Conservation (phyloP, 2,113 vertebrate species). For the Burhinus oedicnemus region DNA sequence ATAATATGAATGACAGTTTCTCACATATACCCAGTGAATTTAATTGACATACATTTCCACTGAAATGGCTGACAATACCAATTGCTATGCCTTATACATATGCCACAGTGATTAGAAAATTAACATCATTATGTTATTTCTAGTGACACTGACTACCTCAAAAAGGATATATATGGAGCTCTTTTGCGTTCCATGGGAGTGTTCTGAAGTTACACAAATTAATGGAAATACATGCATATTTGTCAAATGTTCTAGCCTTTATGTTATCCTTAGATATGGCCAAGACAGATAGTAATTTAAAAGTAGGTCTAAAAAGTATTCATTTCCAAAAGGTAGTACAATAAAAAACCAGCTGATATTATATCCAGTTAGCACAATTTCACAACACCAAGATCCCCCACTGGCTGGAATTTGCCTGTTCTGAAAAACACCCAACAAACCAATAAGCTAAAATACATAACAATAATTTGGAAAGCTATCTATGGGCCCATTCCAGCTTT, state of each 20-base stretch:
- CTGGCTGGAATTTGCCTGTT: not conserved
- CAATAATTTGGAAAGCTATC: not conserved
- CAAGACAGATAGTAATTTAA: not conserved
- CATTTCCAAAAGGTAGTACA: not conserved
- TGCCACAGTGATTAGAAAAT: conserved; percentile 36
- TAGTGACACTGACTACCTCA: not conserved
- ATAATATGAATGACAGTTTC: not conserved
- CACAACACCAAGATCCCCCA: not conserved
- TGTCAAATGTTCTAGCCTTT: not conserved
- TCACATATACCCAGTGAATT: not conserved
- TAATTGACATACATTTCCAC: conserved; percentile 25
- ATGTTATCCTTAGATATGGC: not conserved
- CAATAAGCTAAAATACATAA: not conserved
- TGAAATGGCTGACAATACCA: conserved; percentile 27
- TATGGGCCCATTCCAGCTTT: not conserved
- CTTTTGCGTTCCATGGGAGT: not conserved
- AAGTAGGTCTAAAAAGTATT: not conserved
- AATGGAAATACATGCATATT: not conserved
- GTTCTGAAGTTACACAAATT: not conserved
- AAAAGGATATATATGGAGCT: not conserved
- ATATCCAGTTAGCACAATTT: not conserved
- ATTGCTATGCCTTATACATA: not conserved
- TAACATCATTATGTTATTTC: conserved; percentile 35
- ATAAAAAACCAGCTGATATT: not conserved
- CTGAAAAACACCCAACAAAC: accelerated